phyloP scores from a whole-genome alignment of 2,113 vertebrate species.

The Amphiprion percula region DNA sequence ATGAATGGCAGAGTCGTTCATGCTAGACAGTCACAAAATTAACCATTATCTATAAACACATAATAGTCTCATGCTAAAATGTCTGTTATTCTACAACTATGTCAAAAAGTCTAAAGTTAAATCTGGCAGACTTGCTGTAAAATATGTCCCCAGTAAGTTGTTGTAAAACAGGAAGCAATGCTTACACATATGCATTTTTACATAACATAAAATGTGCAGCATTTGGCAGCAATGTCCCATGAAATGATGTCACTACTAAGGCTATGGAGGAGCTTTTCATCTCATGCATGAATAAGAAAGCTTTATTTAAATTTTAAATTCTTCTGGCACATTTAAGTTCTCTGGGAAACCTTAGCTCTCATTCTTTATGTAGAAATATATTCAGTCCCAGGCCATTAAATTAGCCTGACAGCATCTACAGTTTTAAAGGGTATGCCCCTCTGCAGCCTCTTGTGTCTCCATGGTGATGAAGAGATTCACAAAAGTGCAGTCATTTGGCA shows the following conservation, averaged over 20 bases:
- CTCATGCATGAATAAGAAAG: conserved; percentile 49
- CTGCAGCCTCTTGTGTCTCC: conserved; percentile 24
- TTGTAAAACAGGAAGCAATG: background rate
- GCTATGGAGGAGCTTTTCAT: conserved; percentile 28
- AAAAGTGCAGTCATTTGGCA: conserved; percentile 34
- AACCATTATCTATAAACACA: background rate
- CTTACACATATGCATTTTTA: conserved; percentile 4
- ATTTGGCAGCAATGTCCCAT: conserved; percentile 26
- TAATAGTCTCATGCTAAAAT: conserved; percentile 7
- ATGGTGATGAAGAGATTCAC: conserved; percentile 36
- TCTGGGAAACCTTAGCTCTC: conserved; percentile 3
- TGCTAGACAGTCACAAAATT: conserved; percentile 1
- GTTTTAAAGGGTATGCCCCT: conserved; percentile 24
- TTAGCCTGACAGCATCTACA: conserved; percentile 26
- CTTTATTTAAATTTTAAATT: conserved; percentile 25
- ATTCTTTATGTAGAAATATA: conserved; percentile 31
- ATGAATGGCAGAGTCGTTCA: background rate
- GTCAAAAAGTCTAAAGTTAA: background rate
- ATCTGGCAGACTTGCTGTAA: background rate
- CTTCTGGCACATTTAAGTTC: conserved; percentile 28
- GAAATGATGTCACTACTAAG: conserved; percentile 27
- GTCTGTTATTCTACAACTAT: background rate
- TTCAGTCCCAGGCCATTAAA: conserved; percentile 37
- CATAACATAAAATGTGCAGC: conserved; percentile 10
- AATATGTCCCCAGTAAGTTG: background rate